These are phyloP conservation scores for Zaprionus ghesquierei DNA, from an alignment of 1,140 invertebrate species.

Conservation along the genomic window DNA sequence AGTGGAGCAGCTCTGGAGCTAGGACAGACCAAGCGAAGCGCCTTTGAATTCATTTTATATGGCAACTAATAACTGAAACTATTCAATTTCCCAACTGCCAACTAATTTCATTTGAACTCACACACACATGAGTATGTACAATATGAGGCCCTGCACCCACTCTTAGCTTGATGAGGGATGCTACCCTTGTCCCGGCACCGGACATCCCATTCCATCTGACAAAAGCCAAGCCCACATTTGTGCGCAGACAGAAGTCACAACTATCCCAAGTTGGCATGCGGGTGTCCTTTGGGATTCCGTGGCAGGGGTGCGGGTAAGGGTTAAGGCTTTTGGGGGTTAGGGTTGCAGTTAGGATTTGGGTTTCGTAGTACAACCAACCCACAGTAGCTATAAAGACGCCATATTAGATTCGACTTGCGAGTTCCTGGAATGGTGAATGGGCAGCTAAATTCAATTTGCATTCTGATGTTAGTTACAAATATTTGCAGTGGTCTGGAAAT, in stretches of 20 bases:
- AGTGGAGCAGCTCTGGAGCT: background rate
- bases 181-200: slow-evolving; percentile 22
- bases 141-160: slow-evolving; percentile 1
- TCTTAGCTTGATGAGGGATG: slow-evolving; percentile 22
- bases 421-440: slow-evolving; percentile 12
- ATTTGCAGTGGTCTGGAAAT: slow-evolving; percentile 50
- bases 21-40: background rate
- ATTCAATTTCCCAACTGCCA: slow-evolving; percentile 68
- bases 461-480: slow-evolving; percentile 74
- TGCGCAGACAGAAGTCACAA: slow-evolving; percentile 75
- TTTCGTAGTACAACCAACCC: slow-evolving; percentile 10
- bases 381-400: slow-evolving; percentile 58
- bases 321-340: background rate
- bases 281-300: slow-evolving; percentile 18
- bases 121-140: background rate
- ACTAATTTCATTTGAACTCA: slow-evolving; percentile 58
- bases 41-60: slow-evolving; percentile 52
- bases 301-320: background rate
- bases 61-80: slow-evolving; percentile 73
- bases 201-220: background rate
- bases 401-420: slow-evolving; percentile 52
- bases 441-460: slow-evolving; percentile 69
- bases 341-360: background rate
- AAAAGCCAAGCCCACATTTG: slow-evolving; percentile 62
- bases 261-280: slow-evolving; percentile 66